Evolutionary conservation across 1,140 invertebrate genomes (phyloP).

Genomic region (Catajapyx aquilonaris): DNA sequence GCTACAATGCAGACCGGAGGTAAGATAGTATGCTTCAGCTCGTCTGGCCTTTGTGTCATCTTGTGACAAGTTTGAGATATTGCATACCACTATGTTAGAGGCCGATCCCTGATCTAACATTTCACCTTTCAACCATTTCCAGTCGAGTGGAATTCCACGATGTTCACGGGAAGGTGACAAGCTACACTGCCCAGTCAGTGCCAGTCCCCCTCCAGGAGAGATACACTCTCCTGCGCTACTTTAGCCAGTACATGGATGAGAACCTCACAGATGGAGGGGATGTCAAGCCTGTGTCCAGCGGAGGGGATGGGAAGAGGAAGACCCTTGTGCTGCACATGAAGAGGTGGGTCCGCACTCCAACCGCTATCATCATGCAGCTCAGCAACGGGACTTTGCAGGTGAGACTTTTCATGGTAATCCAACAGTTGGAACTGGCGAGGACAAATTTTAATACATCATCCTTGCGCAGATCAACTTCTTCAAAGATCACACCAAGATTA

Average conservation of each 20-base stretch:
- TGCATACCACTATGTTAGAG: too few species aligned
- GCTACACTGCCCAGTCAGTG: slow-evolving; percentile 23
- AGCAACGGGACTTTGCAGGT: slow-evolving; percentile 38
- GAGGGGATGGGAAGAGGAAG: background rate
- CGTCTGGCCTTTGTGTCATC: too few species aligned
- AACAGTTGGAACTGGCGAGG: background rate
- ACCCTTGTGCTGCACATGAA: slow-evolving; percentile 21
- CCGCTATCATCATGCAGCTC: slow-evolving; percentile 35
- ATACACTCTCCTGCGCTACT: slow-evolving; percentile 32
- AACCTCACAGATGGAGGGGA: slow-evolving; percentile 31
- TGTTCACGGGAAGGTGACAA: slow-evolving; percentile 23
- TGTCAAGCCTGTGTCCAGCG: slow-evolving; percentile 3
- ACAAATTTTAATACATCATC: background rate
- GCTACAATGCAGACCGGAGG: slow-evolving; percentile 67
- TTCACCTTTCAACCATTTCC: slow-evolving; percentile 8
- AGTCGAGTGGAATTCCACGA: slow-evolving; percentile 36
- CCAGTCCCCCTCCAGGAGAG: slow-evolving; percentile 30
- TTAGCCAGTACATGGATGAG: slow-evolving; percentile 39
- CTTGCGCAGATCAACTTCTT: slow-evolving; percentile 35
- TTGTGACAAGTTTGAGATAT: too few species aligned
- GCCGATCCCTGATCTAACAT: slow-evolving; percentile 1
- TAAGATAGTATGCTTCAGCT: slow-evolving; percentile 22
- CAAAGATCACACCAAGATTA: slow-evolving; percentile 37
- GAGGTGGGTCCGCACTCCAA: slow-evolving; percentile 33
- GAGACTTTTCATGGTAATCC: slow-evolving; percentile 2